Base-by-base conservation (phyloP, 2,113 vertebrate species). In the Sander lucioperca region DNA sequence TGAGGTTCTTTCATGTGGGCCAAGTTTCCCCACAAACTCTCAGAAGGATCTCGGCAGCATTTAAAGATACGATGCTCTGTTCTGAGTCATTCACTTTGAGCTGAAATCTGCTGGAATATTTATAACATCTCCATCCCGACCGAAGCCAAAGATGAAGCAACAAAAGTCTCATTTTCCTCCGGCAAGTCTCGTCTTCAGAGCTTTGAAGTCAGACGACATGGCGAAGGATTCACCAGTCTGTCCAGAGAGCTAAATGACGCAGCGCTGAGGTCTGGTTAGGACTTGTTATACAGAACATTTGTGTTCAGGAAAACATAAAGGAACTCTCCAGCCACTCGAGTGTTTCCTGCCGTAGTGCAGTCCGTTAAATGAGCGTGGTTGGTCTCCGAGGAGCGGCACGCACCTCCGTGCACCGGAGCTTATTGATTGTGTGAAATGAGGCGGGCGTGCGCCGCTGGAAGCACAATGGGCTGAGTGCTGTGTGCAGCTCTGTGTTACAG, bases 181-280 rank as follows among this genome's bases (percentile, higher is more conserved):
- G 2, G 39, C 39, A 10, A 39, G 39, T 39, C 39, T 39, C 39
- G 39, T 39, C 39, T 39, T 39, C 39, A 39, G 39, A 10, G 39
- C 39, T 23, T 68, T 64, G 67, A 80, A 77, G 77, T 47, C 19
- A 67, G 61, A 2, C 50, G 50, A 7, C 18, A 33, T 6, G 33
- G 33, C 6, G 33, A 33, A 6, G 15, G 39, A 39, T 39, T 33
- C 33, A 6, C 33, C 33, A 10, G 39, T 10, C 39, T 10, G 66
- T 64, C 65, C 69, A 36, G 56, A 62, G 81, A 86, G 13, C 80
- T 19, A 59, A 87, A 78, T 45, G 76, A 75, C 63, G 58, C 3
- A 1, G 54, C 14, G 0, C 61, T 3, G 81, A 78, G 80, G 74
- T 45, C 67, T 70, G 25, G 23, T 39, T 36, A 13, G 30, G 1